A percentile compares a stretch with the other conserved stretches of the same genome.
These are phyloP conservation scores for Drosophila ficusphila DNA, from an alignment of 1,140 invertebrate genomes.

Conservation along the genomic window DNA sequence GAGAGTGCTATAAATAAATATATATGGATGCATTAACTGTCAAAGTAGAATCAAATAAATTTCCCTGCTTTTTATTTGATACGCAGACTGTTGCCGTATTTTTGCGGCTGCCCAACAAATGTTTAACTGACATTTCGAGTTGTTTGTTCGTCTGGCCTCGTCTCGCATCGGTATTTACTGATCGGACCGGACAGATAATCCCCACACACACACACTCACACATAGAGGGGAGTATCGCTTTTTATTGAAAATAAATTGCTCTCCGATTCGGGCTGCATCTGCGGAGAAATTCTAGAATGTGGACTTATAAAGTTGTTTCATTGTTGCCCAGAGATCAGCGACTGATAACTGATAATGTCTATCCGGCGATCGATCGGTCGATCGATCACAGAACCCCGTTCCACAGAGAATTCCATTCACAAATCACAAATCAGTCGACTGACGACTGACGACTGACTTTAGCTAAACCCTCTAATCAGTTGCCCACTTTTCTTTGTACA, in stretches of 20 bases:
- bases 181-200: slow-evolving; percentile 47
- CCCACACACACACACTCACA: neutral
- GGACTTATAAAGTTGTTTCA: slow-evolving; percentile 55
- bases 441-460: slow-evolving; percentile 41
- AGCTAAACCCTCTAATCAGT: slow-evolving; percentile 60
- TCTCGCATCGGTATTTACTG: slow-evolving; percentile 21
- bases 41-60: slow-evolving; percentile 45
- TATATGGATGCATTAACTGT: slow-evolving; percentile 36
- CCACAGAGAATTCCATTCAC: slow-evolving; percentile 69
- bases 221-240: slow-evolving; percentile 14
- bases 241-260: slow-evolving; percentile 53
- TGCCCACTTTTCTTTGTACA: slow-evolving; percentile 2
- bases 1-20: slow-evolving; percentile 32
- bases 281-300: slow-evolving; percentile 41
- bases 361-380: slow-evolving; percentile 11
- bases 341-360: slow-evolving; percentile 47
- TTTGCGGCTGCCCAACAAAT: slow-evolving; percentile 13
- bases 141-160: slow-evolving; percentile 60
- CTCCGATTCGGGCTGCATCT: slow-evolving; percentile 18
- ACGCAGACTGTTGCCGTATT: neutral
- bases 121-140: slow-evolving; percentile 65
- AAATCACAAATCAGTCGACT: too few species aligned
- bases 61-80: slow-evolving; percentile 25
- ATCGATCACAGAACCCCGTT: slow-evolving; percentile 31
- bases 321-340: slow-evolving; percentile 59